Conservation (phyloP, 2,797 vertebrate genomes). For the Prionace glauca region DNA sequence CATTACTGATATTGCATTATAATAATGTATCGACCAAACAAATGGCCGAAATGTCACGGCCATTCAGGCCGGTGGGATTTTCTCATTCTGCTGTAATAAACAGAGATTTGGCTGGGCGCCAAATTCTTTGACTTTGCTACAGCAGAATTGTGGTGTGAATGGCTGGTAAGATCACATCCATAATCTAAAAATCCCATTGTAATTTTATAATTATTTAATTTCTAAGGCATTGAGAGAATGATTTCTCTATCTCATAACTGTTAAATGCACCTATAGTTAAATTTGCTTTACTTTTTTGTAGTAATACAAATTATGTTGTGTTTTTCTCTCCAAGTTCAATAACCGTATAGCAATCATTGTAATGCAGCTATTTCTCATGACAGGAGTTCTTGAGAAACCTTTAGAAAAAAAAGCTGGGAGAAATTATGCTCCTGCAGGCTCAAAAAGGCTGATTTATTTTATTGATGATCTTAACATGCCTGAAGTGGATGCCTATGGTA, state of each 20-base stretch:
- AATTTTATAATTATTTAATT: slow-evolving; percentile 1
- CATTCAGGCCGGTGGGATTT: no score
- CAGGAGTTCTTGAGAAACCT: slow-evolving; percentile 69
- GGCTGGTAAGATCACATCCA: no score
- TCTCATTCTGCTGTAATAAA: no score
- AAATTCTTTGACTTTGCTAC: no score
- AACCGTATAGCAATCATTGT: background rate
- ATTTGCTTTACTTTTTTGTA: background rate
- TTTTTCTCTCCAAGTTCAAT: background rate
- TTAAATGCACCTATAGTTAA: background rate
- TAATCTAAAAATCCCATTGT: background rate
- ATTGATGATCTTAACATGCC: slow-evolving; percentile 72
- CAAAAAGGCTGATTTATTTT: slow-evolving; percentile 73
- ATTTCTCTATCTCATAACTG: background rate
- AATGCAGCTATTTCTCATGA: background rate
- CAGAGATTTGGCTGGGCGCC: no score
- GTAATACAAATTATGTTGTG: background rate
- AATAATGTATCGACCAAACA: background rate
- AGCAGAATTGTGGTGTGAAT: no score
- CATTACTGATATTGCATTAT: background rate
- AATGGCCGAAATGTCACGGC: no score
- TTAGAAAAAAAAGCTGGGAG: slow-evolving; percentile 70
- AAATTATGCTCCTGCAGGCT: slow-evolving; percentile 64
- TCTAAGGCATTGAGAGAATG: background rate
- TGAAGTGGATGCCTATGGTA: slow-evolving; percentile 65